Evolutionary conservation across 2,113 vertebrate species (phyloP).

Genomic region (Pachyramphus minor): DNA sequence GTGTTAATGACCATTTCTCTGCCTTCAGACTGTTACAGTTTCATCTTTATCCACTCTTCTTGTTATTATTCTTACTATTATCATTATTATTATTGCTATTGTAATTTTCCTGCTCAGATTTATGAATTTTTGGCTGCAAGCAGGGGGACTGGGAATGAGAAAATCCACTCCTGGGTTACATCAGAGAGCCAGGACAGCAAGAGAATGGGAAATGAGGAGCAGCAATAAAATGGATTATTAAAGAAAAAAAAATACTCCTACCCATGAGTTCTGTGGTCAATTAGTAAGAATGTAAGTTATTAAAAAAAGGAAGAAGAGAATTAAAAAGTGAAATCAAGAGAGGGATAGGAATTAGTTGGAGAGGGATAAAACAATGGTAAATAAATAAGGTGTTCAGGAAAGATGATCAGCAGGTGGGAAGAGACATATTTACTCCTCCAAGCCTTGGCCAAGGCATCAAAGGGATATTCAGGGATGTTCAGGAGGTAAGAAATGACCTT

Average conservation of each 20-base stretch:
- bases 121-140: background rate
- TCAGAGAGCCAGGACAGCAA: background rate
- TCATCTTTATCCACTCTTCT: background rate
- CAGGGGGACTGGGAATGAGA: constrained; percentile 5
- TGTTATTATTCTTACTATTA: background rate
- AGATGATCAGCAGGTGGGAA: background rate
- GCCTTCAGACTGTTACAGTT: background rate
- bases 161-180: background rate
- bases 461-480: background rate
- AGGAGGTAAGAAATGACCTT: background rate
- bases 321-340: background rate
- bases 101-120: constrained; percentile 12
- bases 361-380: background rate
- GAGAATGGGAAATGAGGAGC: constrained; percentile 36
- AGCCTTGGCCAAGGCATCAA: background rate
- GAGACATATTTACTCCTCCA: background rate
- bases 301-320: constrained; percentile 18
- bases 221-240: constrained; percentile 44
- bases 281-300: constrained; percentile 31
- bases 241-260: background rate
- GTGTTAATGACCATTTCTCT: background rate
- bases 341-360: background rate
- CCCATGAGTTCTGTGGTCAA: constrained; percentile 28
- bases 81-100: background rate
- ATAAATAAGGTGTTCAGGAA: background rate